Base-by-base conservation (phyloP, 2,797 vertebrate genomes). In the Ambastaia sidthimunki region DNA sequence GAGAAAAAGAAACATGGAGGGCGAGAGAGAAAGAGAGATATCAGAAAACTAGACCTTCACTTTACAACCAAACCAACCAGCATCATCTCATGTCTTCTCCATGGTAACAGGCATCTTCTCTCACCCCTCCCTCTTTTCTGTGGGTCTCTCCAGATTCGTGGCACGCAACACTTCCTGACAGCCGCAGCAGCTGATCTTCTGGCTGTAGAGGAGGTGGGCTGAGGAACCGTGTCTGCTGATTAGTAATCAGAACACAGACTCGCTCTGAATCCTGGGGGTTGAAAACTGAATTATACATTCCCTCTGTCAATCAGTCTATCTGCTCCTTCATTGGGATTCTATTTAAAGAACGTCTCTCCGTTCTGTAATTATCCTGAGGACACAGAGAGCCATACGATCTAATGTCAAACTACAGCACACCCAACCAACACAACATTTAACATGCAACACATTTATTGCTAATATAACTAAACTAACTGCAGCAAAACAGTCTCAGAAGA, bases 1-100 rank as follows among this genome's bases (percentile, higher is more conserved):
- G 57, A 72, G 72, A 48, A 66, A 78, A 84, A 82, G 80, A 81
- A 50, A 16, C 16, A 67, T 10, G 34, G 21, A 21, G 54, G 37
- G 21, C 66, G 74, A 76, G 44, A 69, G 63, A 50, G 50, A 66
- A 44, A 80, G 73, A 28, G 55, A 80, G 63, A 71, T 78, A 71
- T 70, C 19, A 52, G 37, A 12, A 68, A 67, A 60, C 75, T 70
- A 62, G 76, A 63, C 57, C 25, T 60, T 71, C 41, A 71, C 71
- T 80, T 69, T 68, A 82, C 78, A 87, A 86, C 87, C 87, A 37
- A 87, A 86, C 87, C 87, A 87, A 88, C 88, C 85, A 87, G 84
- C 78, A 83, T 83, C 78, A 70, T 76, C 74, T 85, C 69, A 82
- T 74, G 75, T 80, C 69, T 74, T 78, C 76, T 76, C 89, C 87